phyloP scores from a whole-genome alignment of 2,797 vertebrate species.

The Alcedo atthis region DNA sequence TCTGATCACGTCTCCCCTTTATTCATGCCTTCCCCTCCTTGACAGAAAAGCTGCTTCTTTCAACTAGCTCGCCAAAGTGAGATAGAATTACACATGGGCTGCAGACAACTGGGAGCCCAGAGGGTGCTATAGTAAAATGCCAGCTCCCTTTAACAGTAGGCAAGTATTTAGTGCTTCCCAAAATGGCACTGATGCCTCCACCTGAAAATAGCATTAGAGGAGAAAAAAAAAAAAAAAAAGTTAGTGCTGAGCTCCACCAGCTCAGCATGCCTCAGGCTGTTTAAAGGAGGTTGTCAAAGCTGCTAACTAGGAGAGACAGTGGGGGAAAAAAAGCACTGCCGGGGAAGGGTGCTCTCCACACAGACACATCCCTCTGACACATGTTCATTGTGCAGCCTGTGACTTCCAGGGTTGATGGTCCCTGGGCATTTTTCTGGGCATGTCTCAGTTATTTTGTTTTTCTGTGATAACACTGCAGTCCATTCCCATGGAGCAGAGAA shows the following conservation, averaged over 20 bases:
- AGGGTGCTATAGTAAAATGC: neutral
- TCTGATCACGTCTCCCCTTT: slow-evolving; percentile 38
- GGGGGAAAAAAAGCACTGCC: too few relatives aligned
- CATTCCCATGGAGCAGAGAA: neutral
- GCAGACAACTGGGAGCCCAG: neutral
- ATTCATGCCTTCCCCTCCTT: neutral
- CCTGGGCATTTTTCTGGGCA: neutral
- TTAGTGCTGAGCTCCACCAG: neutral
- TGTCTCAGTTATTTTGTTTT: neutral
- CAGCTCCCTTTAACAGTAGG: neutral
- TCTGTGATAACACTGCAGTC: neutral
- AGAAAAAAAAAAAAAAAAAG: neutral
- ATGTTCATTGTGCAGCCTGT: fast-evolving
- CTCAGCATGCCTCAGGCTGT: neutral
- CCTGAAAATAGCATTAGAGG: neutral
- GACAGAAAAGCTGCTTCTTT: neutral
- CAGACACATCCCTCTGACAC: too few relatives aligned
- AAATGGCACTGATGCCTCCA: too few relatives aligned
- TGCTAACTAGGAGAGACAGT: neutral
- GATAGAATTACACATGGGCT: neutral
- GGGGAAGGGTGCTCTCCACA: neutral
- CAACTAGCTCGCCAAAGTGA: neutral
- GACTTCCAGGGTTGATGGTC: neutral
- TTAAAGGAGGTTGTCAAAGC: neutral
- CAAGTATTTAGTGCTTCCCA: neutral